Percentiles rank a stretch among this genome's conserved stretches.
These are phyloP conservation scores for Sarcophaga bullata DNA, from an alignment of 1,140 invertebrate species.

Conservation along the genomic window DNA sequence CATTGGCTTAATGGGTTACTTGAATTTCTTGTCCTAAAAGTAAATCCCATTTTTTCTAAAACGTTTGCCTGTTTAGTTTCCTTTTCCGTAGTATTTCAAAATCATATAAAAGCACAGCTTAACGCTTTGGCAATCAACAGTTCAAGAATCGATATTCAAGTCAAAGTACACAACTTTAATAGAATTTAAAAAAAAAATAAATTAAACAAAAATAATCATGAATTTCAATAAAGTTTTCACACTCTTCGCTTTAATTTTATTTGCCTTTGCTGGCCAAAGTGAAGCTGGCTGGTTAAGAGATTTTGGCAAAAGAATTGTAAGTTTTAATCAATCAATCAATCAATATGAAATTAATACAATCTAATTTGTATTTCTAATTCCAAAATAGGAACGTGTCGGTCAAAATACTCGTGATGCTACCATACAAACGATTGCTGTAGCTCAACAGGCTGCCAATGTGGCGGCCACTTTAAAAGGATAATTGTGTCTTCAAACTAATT, in stretches of 20 bases:
- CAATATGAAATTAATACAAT: background rate
- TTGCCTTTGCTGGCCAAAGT: conserved; percentile 53
- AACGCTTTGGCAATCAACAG: background rate
- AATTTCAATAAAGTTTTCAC: conserved; percentile 59
- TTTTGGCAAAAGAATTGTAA: conserved; percentile 60
- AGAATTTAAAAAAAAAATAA: background rate
- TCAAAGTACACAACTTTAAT: background rate
- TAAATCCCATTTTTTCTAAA: no score
- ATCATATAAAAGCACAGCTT: conserved; percentile 4
- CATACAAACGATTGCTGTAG: conserved; percentile 55
- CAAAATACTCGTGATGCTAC: conserved; percentile 58
- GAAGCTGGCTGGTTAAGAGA: conserved; percentile 59
- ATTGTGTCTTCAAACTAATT: no score
- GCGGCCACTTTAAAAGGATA: conserved; percentile 50
- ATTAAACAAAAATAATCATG: conserved; percentile 48
- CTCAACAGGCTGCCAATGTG: conserved; percentile 60
- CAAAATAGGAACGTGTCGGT: conserved; percentile 57
- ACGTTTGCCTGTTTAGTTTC: no score
- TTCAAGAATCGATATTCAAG: background rate
- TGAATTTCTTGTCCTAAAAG: no score
- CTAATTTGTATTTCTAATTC: background rate
- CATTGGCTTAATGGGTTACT: no score
- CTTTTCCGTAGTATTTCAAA: background rate
- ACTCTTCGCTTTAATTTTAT: conserved; percentile 56
- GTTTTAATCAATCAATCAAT: conserved; percentile 37